Conservation (phyloP, 2,888 invertebrate species). For the Caenorhabditis sp. region DNA sequence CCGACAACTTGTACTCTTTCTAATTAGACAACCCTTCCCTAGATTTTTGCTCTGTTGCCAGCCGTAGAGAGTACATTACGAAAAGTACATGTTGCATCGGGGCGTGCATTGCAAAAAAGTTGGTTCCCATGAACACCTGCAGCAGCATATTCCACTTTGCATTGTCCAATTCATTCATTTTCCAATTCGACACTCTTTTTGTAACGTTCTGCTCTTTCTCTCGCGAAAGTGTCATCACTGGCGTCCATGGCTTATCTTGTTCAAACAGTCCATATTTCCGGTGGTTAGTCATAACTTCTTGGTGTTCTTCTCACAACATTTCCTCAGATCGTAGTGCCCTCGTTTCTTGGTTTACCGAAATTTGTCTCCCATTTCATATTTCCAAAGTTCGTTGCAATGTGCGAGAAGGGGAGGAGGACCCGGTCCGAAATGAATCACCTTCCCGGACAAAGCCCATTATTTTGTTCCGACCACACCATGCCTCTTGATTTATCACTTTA, state of each 20-base stretch:
- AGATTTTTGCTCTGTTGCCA: slow-evolving; percentile 1
- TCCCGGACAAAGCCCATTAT: slow-evolving; percentile 57
- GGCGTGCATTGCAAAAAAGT: neutral
- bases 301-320: neutral
- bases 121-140: neutral
- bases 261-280: slow-evolving; percentile 49
- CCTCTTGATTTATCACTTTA: slow-evolving; percentile 63
- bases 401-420: slow-evolving; percentile 19
- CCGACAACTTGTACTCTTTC: slow-evolving; percentile 30
- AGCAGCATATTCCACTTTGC: neutral
- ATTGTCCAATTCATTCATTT: neutral
- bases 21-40: slow-evolving; percentile 16
- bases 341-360: neutral
- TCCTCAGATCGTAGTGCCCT: neutral
- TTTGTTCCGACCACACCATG: slow-evolving; percentile 38
- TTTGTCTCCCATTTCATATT: slow-evolving; percentile 7
- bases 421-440: slow-evolving; percentile 41
- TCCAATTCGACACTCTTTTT: neutral
- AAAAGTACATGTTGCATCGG: neutral
- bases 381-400: slow-evolving; percentile 16
- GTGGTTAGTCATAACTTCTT: slow-evolving; percentile 46
- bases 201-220: neutral
- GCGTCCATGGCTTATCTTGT: slow-evolving; percentile 24
- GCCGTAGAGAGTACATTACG: slow-evolving; percentile 3
- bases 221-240: slow-evolving; percentile 12